Evolutionary conservation across 2,113 vertebrate genomes (phyloP).

Genomic region (Diadophis punctatus): DNA sequence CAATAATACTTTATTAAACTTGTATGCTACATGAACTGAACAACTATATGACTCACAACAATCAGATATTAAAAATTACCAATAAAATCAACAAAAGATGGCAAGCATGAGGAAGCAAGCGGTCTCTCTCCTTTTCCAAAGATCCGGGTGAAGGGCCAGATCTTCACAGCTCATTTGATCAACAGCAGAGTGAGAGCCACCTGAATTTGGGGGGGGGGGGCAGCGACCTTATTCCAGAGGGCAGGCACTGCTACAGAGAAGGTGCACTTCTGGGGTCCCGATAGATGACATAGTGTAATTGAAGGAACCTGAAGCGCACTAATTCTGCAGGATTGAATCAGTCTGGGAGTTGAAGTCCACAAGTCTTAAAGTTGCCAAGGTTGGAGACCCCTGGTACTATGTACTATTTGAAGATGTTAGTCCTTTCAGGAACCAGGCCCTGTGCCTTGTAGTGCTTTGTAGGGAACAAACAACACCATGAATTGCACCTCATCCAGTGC

Average conservation of each 20-base stretch:
- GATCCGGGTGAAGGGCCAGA: background rate
- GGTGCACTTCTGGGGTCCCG: background rate
- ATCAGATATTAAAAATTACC: background rate
- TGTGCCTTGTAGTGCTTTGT: background rate
- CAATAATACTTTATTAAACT: background rate
- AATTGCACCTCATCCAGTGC: background rate
- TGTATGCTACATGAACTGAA: background rate
- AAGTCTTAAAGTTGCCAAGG: no score
- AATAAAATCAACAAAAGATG: background rate
- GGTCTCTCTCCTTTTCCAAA: background rate
- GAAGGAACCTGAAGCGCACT: background rate
- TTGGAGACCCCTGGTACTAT: background rate
- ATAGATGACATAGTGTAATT: background rate
- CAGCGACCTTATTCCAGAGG: background rate
- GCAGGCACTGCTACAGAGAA: background rate
- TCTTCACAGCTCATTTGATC: background rate
- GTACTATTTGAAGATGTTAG: background rate
- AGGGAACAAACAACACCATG: background rate
- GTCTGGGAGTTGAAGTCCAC: no score
- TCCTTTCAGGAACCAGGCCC: background rate
- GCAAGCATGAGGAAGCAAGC: background rate
- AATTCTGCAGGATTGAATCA: background rate
- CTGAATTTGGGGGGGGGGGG: background rate
- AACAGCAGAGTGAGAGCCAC: background rate
- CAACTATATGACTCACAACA: background rate